Percentiles rank a stretch among this genome's conserved stretches.
Conservation (phyloP, 2,113 vertebrate genomes). For the Uria lomvia region DNA sequence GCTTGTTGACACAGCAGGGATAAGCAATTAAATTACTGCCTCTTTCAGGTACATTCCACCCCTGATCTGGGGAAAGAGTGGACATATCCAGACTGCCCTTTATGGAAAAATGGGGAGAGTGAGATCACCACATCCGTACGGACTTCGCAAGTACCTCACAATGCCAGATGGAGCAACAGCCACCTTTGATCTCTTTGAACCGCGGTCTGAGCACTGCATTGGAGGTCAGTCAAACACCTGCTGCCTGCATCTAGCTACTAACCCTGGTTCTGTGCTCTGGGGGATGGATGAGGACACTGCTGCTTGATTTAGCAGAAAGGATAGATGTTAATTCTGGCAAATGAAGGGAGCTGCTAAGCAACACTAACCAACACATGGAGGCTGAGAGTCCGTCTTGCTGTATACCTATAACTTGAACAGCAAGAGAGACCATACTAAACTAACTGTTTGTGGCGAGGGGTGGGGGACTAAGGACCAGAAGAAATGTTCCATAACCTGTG, state of each 20-base stretch:
- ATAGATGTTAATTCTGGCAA: neutral
- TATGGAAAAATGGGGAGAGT: conserved; percentile 97
- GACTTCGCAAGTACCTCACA: conserved; percentile 91
- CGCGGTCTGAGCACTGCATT: conserved; percentile 84
- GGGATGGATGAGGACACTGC: neutral
- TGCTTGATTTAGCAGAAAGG: neutral
- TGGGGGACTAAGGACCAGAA: neutral
- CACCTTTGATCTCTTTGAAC: conserved; percentile 97
- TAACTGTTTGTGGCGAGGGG: neutral
- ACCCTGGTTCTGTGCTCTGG: neutral
- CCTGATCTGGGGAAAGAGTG: conserved; percentile 95
- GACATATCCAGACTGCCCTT: conserved; percentile 95
- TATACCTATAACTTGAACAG: neutral
- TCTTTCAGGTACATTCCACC: conserved; percentile 93
- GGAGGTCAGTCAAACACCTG: conserved; percentile 81
- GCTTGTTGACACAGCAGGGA: neutral
- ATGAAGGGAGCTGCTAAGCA: neutral
- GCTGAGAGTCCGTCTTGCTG: neutral
- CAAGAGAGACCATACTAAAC: neutral
- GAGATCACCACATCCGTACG: conserved; percentile 88
- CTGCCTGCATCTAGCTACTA: neutral
- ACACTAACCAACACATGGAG: neutral
- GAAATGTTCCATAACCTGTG: neutral
- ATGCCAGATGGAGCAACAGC: conserved; percentile 96
- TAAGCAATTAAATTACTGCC: neutral